Percentiles rank a stretch among this genome's conserved stretches.
Evolutionary conservation across 2,888 invertebrate genomes (phyloP).

Genomic region (Mechanitis mazaeus): DNA sequence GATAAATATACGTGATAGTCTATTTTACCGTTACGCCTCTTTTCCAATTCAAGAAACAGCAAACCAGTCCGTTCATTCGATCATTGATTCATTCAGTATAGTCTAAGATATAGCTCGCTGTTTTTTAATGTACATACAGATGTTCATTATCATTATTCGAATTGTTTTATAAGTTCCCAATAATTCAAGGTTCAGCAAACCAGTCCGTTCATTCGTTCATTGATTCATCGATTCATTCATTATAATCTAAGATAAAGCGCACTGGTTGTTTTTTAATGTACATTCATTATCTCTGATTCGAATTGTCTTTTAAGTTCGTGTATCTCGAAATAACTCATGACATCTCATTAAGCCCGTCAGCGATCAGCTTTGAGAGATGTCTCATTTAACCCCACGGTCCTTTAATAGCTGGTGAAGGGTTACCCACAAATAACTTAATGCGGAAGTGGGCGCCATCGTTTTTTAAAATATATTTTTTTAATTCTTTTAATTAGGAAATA

Average conservation of each 20-base stretch:
- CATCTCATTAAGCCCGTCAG: constrained; percentile 74
- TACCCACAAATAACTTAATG: constrained; percentile 71
- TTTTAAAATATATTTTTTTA: constrained; percentile 58
- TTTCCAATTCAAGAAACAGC: constrained; percentile 59
- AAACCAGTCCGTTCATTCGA: neutral
- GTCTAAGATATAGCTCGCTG: too few species aligned
- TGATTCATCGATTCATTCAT: too few species aligned
- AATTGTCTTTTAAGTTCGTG: constrained; percentile 30
- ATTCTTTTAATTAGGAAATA: constrained; percentile 75
- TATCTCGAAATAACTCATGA: constrained; percentile 70
- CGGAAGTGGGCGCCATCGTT: constrained; percentile 66
- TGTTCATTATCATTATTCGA: too few species aligned
- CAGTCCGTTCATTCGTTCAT: constrained; percentile 9
- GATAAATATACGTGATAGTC: constrained; percentile 42
- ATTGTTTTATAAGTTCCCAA: too few species aligned
- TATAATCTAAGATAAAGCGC: constrained; percentile 14
- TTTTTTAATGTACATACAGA: too few species aligned
- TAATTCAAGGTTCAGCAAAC: constrained; percentile 21
- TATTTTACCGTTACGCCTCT: constrained; percentile 58
- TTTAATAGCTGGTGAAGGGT: constrained; percentile 73
- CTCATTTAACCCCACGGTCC: constrained; percentile 71
- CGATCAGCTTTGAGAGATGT: constrained; percentile 71
- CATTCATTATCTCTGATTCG: constrained; percentile 35
- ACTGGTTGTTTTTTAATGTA: constrained; percentile 21
- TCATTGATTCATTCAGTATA: too few species aligned